These are phyloP conservation scores for Patella caerulea DNA, from an alignment of 2,888 invertebrate genomes.

Conservation along the genomic window DNA sequence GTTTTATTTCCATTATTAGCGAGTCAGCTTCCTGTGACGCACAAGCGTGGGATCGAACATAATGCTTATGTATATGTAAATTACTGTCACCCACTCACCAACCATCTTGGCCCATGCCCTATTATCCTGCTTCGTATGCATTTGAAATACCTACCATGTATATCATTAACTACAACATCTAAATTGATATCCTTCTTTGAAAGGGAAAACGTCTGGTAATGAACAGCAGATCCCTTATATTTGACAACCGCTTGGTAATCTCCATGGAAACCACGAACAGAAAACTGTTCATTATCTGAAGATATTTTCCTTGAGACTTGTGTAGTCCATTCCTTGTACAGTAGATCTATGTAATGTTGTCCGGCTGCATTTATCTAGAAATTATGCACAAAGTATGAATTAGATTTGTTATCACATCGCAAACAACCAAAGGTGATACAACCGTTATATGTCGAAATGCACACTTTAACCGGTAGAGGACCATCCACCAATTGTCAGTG, in stretches of 20 bases:
- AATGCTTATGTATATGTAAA: no score
- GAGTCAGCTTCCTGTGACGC: not conserved
- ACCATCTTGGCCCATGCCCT: no score
- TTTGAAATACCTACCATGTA: not conserved
- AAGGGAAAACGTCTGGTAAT: constrained; percentile 26
- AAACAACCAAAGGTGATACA: no score
- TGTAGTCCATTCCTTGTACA: constrained; percentile 43
- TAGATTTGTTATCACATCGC: no score
- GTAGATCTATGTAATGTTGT: constrained; percentile 31
- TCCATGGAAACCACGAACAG: constrained; percentile 40
- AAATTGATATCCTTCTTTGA: constrained; percentile 5
- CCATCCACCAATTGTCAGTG: no score
- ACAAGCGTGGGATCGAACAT: not conserved
- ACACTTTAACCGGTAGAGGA: no score
- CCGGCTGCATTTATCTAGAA: constrained; percentile 39
- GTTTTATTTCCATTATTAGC: no score
- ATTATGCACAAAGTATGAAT: not conserved
- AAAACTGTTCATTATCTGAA: constrained; percentile 21
- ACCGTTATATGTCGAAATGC: no score
- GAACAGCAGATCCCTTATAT: constrained; percentile 31
- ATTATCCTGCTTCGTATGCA: not conserved
- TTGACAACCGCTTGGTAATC: constrained; percentile 38
- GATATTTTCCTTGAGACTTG: constrained; percentile 27
- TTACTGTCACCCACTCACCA: no score
- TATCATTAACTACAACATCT: constrained; percentile 6